A percentile compares a stretch with the other conserved stretches of the same genome.
Conservation (phyloP, 1,140 invertebrate species). For the Fopius arisanus region DNA sequence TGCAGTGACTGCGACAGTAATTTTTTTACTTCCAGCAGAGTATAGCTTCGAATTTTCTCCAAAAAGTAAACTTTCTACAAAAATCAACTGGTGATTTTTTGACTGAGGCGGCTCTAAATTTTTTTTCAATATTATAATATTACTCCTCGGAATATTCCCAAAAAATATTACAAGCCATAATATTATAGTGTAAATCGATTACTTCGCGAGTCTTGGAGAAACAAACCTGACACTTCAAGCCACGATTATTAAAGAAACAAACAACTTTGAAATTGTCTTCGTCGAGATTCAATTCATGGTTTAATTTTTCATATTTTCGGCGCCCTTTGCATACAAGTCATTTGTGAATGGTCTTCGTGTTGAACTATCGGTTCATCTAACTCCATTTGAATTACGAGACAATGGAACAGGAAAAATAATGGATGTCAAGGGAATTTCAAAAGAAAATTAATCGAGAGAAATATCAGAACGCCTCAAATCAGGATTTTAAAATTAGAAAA, state of each 20-base stretch:
- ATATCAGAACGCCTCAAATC: too few species aligned
- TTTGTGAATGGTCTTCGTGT: not conserved
- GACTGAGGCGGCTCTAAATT: too few species aligned
- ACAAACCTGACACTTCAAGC: not conserved
- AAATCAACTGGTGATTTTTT: too few species aligned
- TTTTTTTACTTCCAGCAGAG: too few species aligned
- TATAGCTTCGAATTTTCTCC: too few species aligned
- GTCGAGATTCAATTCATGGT: not conserved
- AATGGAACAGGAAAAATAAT: not conserved
- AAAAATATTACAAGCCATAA: too few species aligned
- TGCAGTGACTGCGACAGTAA: too few species aligned
- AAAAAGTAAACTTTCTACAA: too few species aligned
- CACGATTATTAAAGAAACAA: not conserved
- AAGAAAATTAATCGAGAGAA: too few species aligned
- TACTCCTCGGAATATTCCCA: not conserved
- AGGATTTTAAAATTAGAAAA: too few species aligned
- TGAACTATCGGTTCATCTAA: not conserved
- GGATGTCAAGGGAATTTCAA: not conserved
- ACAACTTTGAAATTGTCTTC: not conserved
- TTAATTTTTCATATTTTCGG: not conserved
- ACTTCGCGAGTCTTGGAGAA: not conserved
- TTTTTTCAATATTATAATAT: too few species aligned
- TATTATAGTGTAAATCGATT: not conserved
- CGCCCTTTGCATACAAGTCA: not conserved
- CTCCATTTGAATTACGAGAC: not conserved